These are phyloP conservation scores for Aurelia coerulea DNA, from an alignment of 30 jellyfish, hydroid and myxozoan genomes.

Conservation along the genomic window DNA sequence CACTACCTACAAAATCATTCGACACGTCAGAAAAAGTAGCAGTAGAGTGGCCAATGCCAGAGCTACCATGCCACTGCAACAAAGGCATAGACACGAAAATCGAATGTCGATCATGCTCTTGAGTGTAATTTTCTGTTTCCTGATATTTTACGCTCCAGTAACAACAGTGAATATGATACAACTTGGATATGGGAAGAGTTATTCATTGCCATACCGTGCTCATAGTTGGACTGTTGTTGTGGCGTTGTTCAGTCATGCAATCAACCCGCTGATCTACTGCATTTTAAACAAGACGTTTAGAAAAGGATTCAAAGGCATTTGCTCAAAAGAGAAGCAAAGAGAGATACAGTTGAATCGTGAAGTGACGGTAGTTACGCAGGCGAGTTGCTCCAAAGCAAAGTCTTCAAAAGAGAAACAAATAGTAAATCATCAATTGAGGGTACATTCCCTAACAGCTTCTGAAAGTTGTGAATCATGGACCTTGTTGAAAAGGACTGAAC, in stretches of 20 bases:
- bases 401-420: no score
- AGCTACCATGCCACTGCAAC: background rate
- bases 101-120: constrained; percentile 47
- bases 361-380: background rate
- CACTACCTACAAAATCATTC: constrained; percentile 29
- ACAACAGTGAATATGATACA: constrained; percentile 40
- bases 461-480: no score
- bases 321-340: constrained; percentile 32
- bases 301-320: constrained; percentile 31
- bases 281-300: constrained; percentile 56
- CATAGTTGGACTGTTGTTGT: constrained; percentile 48
- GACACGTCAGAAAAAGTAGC: constrained; percentile 33
- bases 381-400: no score
- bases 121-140: constrained; percentile 41
- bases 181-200: constrained; percentile 47
- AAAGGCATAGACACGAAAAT: constrained; percentile 31
- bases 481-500: no score
- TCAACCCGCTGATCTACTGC: constrained; percentile 67
- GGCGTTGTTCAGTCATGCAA: constrained; percentile 78
- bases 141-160: constrained; percentile 53
- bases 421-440: no score
- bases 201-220: constrained; percentile 26
- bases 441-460: no score
- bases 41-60: constrained; percentile 28
- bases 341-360: constrained; percentile 1